Evolutionary conservation across 2,797 vertebrate genomes (phyloP), one percentile per base, ranked within the genome.

Genomic region (Enteromius radiatus): DNA sequence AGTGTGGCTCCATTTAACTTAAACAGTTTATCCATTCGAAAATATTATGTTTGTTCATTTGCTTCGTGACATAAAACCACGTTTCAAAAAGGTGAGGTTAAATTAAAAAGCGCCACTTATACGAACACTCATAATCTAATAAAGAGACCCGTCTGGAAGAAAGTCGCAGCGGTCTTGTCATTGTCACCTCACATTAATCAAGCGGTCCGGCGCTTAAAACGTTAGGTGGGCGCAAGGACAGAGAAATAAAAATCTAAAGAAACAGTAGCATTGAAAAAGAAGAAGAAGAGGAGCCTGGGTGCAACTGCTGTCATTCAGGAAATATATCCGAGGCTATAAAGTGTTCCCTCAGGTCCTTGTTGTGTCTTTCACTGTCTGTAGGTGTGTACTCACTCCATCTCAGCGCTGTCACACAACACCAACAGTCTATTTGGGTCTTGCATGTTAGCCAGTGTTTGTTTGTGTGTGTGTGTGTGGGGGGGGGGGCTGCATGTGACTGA

Each of bases 401-500:
- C 80, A 79, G 82, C 80, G 85, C 86, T 90, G 90, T 90, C 89
- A 90, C 84, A 56, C 78, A 84, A 88, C 78, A 89, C 83, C 77
- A 86, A 86, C 73, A 90, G 90, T 91, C 88, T 90, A 89, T 91
- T 90, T 89, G 86, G 81, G 45, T 84, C 81, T 84, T 84, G 56
- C 82, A 56, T 83, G 77, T 70, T 79, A 68, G 78, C 77, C 70
- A 74, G 59, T 67, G 41, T 81, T 70, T 86, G 76, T 87, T 49
- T 1, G 59, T 84, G 76, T 21, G 68, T 86, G 83, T 85, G 69
- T 84, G 76, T 85, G 86, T 84, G 49, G 12, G 12, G 43, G 11
- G 43, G 15, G 74, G 23, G 61, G 70, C 19, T 85, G 65, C 86
- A 76, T 1, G 61, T 85, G 90, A 92, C 87, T 92, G 92, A 92